Evolutionary conservation across 2,113 vertebrate species (phyloP), one percentile per base, ranked within the genome.

Genomic region (Eolophus roseicapilla): DNA sequence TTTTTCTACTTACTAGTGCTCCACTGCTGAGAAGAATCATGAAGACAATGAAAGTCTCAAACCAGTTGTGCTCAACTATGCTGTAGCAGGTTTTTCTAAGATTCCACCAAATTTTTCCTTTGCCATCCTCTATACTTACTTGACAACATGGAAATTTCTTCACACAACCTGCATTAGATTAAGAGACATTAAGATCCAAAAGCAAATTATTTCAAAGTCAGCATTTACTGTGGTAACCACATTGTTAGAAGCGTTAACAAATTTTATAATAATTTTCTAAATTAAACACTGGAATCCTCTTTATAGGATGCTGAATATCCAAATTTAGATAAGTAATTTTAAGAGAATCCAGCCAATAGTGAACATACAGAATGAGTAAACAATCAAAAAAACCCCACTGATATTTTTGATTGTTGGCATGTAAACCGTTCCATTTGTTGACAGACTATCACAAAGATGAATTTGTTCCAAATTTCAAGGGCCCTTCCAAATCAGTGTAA

Each of bases 11-110:
- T 91, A 99, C 99, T 97, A 99, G 96, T 28, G 99, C 99, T 70
- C 99, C 99, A 63, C 99, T 99, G 97, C 99, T 99, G 37, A 99
- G 98, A 76, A 99, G 98, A 92, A 99, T 99, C 99, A 99, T 99
- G 96, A 99, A 99, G 94, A 99, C 98, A 96, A 99, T 99, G 97
- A 99, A 99, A 49, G 98, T 99, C 95, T 99, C 99, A 97, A 99
- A 99, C 99, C 99, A 99, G 97, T 98, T 99, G 97, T 99, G 99
- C 89, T 99, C 99, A 82, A 99, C 99, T 80, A 99, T 99, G 84
- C 97, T 98, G 95, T 97, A 99, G 97, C 99, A 99, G 35, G 99
- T 99, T 97, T 99, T 99, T 71, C 99, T 98, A 49, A 99, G 97
- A 25, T 98, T 98, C 99, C 99, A 99, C 99, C 99, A 99, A 18